Conservation (phyloP, 2,113 vertebrate genomes). For the Pavo muticus region DNA sequence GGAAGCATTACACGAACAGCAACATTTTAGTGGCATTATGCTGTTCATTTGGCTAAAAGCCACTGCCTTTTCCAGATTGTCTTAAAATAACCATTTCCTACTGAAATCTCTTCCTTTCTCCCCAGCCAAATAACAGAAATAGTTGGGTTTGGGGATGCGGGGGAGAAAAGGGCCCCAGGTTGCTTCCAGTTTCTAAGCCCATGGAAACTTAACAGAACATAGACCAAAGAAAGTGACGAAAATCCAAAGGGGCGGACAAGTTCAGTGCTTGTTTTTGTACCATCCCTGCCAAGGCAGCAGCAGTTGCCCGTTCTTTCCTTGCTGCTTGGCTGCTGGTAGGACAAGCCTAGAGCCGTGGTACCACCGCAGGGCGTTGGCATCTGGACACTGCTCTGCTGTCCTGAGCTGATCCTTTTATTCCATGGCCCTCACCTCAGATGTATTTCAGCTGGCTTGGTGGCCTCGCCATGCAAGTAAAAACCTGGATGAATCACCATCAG, state of each 20-base stretch:
- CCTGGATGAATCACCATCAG: slow-evolving; percentile 75
- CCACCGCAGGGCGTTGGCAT: slow-evolving; percentile 67
- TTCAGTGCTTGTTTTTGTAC: background rate
- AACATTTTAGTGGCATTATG: slow-evolving; percentile 13
- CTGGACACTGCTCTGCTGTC: slow-evolving; percentile 63
- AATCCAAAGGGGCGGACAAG: background rate
- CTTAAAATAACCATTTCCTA: slow-evolving; percentile 16
- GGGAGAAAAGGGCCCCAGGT: background rate
- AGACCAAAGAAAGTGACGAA: background rate
- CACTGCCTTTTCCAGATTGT: background rate
- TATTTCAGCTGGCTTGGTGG: slow-evolving; percentile 74
- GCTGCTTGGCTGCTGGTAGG: slow-evolving; percentile 19
- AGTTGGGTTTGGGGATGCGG: background rate
- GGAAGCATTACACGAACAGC: background rate
- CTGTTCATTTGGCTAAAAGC: slow-evolving; percentile 45
- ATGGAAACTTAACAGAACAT: slow-evolving; percentile 23
- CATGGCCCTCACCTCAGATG: slow-evolving; percentile 63
- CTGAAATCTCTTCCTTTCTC: slow-evolving; percentile 20
- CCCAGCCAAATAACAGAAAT: slow-evolving; percentile 4
- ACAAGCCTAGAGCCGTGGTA: slow-evolving; percentile 5
- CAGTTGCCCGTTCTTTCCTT: slow-evolving; percentile 45
- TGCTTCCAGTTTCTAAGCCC: background rate
- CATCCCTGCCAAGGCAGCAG: slow-evolving; percentile 48
- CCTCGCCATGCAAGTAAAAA: slow-evolving; percentile 73
- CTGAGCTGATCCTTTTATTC: slow-evolving; percentile 76